Evolutionary conservation across 1,140 invertebrate genomes (phyloP).

Genomic region (Eciton burchellii): DNA sequence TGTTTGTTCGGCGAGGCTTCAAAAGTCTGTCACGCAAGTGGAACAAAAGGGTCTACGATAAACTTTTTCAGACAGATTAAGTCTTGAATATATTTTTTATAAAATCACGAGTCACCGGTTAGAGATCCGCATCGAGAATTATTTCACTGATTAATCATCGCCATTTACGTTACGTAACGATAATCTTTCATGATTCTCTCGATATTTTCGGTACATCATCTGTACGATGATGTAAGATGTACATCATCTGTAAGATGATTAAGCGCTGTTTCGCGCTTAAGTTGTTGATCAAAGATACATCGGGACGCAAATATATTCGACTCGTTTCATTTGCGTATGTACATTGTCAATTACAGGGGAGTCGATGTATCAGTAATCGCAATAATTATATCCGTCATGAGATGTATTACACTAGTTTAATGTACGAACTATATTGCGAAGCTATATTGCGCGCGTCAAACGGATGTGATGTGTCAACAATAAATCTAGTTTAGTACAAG

Average conservation of each 20-base stretch:
- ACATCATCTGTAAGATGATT: slow-evolving; percentile 1
- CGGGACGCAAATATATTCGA: not conserved
- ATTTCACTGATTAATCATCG: slow-evolving; percentile 17
- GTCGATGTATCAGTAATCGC: not conserved
- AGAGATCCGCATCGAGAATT: slow-evolving; percentile 32
- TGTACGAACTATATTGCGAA: not conserved
- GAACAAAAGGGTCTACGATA: not conserved
- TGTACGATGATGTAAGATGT: not conserved
- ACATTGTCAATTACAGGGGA: slow-evolving; percentile 59
- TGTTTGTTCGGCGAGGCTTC: slow-evolving; percentile 4
- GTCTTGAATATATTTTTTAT: slow-evolving; percentile 51
- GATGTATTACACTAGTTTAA: slow-evolving; percentile 19
- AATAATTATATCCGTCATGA: slow-evolving; percentile 12
- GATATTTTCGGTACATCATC: too few relatives aligned
- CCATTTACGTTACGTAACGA: not conserved
- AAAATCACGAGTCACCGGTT: not conserved
- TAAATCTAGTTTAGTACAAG: slow-evolving; percentile 55
- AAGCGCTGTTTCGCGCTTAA: slow-evolving; percentile 5
- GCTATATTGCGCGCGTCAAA: slow-evolving; percentile 7
- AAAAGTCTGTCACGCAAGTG: slow-evolving; percentile 1
- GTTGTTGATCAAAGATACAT: slow-evolving; percentile 4
- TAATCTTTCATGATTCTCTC: not conserved
- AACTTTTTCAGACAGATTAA: slow-evolving; percentile 12
- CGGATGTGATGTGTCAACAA: slow-evolving; percentile 54
- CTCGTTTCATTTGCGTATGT: slow-evolving; percentile 41